Evolutionary conservation across 2,888 invertebrate species (phyloP).

Genomic region (Tubulanus polymorphus): DNA sequence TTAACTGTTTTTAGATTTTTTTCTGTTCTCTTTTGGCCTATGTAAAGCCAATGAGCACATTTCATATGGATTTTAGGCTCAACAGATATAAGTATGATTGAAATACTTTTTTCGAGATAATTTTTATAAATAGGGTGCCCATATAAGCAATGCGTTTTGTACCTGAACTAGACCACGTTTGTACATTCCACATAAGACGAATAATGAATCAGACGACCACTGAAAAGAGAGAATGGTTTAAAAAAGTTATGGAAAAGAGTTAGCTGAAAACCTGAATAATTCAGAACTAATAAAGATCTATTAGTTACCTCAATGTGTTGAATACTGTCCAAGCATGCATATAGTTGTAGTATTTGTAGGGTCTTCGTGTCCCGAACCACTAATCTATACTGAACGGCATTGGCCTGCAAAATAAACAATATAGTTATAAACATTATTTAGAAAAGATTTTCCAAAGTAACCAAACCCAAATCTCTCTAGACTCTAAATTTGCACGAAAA

Average conservation of each 20-base stretch:
- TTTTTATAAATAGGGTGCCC: too few species aligned
- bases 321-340: constrained; percentile 49
- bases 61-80: too few species aligned
- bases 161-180: constrained; percentile 52
- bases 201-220: constrained; percentile 53
- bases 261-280: background rate
- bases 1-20: too few species aligned
- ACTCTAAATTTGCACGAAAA: too few species aligned
- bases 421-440: background rate
- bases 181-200: constrained; percentile 51
- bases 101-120: too few species aligned
- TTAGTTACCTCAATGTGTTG: constrained; percentile 43
- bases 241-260: background rate
- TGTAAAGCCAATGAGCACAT: too few species aligned
- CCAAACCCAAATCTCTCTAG: too few species aligned
- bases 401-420: constrained; percentile 32
- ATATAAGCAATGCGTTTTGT: too few species aligned
- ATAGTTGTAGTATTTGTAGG: constrained; percentile 49
- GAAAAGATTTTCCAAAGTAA: too few species aligned
- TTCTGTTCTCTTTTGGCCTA: too few species aligned
- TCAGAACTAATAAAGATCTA: background rate
- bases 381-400: constrained; percentile 48
- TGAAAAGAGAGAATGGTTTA: constrained; percentile 20
- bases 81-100: too few species aligned
- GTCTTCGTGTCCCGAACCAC: constrained; percentile 45